Percentiles rank a stretch among this genome's conserved stretches.
Conservation (phyloP, 2,888 invertebrate genomes). For the Coelogynopora nodosa region DNA sequence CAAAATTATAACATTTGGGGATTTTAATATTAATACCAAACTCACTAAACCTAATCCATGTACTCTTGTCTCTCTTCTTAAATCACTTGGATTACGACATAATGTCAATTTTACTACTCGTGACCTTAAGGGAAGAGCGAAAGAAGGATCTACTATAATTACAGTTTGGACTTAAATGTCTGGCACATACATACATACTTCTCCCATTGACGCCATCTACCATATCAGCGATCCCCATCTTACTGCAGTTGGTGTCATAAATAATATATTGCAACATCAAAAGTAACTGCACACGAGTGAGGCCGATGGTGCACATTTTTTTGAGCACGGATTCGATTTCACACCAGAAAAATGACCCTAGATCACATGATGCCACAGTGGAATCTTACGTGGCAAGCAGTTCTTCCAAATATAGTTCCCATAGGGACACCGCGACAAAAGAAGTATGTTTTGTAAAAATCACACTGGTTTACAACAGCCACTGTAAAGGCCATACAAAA, state of each 20-base stretch:
- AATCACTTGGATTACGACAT: not conserved
- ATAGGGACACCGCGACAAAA: not conserved
- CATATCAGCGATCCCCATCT: too few relatives aligned
- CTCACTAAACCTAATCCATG: not conserved
- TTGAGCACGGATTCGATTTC: not conserved
- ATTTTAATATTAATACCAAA: not conserved
- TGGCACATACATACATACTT: too few relatives aligned
- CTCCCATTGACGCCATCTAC: too few relatives aligned
- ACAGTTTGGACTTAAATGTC: too few relatives aligned
- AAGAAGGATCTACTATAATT: too few relatives aligned
- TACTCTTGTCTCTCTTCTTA: not conserved
- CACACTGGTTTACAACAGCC: too few relatives aligned
- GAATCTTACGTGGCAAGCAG: not conserved
- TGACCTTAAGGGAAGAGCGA: too few relatives aligned
- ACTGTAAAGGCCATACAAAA: not conserved
- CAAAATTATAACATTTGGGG: not conserved
- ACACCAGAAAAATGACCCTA: not conserved
- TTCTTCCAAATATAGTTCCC: constrained; percentile 11
- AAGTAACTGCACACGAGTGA: too few relatives aligned
- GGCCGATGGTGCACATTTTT: too few relatives aligned
- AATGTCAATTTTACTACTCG: not conserved
- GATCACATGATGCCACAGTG: not conserved
- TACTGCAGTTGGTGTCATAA: too few relatives aligned
- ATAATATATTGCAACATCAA: too few relatives aligned
- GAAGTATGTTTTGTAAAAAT: not conserved